phyloP scores from a whole-genome alignment of 2,888 invertebrate species.

The Caenorhabditis sp. region DNA sequence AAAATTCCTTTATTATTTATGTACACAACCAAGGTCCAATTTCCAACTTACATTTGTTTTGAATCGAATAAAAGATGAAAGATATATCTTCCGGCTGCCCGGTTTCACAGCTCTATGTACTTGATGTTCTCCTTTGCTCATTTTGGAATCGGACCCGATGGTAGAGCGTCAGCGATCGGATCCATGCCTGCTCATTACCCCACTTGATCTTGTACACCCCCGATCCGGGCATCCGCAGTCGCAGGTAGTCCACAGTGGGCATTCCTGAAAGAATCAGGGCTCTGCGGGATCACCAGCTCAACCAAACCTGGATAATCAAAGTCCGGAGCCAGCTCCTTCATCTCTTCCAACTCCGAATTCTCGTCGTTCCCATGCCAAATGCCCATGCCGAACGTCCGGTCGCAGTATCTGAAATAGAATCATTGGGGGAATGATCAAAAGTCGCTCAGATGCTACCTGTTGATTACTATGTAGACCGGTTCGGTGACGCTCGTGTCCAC shows the following conservation, averaged over 20 bases:
- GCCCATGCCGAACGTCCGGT: conserved; percentile 72
- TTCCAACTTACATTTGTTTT: too few species aligned
- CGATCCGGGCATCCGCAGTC: conserved; percentile 59
- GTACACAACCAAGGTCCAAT: too few species aligned
- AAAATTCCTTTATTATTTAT: too few species aligned
- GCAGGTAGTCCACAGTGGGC: conserved; percentile 70
- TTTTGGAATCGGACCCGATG: conserved; percentile 68
- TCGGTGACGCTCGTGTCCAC: conserved; percentile 54
- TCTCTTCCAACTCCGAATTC: conserved; percentile 50
- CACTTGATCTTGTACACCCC: conserved; percentile 69
- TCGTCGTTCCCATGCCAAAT: conserved; percentile 63
- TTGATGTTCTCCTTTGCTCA: conserved; percentile 56
- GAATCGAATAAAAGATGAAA: too few species aligned
- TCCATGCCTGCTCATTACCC: conserved; percentile 72
- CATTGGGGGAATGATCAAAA: conserved; percentile 4
- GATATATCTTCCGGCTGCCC: too few species aligned
- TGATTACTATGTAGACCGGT: conserved; percentile 64
- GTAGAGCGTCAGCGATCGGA: conserved; percentile 65
- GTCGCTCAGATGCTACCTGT: conserved; percentile 53
- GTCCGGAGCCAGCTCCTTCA: conserved; percentile 66
- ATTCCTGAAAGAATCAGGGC: conserved; percentile 60
- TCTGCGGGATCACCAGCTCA: too few species aligned
- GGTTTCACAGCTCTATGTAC: conserved; percentile 25
- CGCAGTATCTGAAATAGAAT: conserved; percentile 60
- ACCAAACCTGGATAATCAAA: conserved; percentile 65